These are phyloP conservation scores for Pandemis heparana DNA, from an alignment of 2,888 invertebrate genomes.

Conservation along the genomic window DNA sequence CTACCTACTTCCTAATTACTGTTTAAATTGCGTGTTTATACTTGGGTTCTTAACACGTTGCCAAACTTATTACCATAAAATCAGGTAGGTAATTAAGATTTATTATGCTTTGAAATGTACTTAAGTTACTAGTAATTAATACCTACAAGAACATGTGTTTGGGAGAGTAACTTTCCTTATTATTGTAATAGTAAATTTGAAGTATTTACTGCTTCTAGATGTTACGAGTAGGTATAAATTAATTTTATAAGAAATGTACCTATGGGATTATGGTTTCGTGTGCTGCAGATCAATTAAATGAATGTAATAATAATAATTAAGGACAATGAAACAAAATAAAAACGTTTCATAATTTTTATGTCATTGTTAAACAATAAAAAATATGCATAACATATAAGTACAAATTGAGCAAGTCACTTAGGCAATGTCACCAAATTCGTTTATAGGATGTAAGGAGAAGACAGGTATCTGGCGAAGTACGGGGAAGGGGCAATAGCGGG, in stretches of 20 bases:
- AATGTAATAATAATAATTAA: not conserved
- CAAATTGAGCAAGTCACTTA: conserved; percentile 80
- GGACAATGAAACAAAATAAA: conserved; percentile 3
- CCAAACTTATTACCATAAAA: conserved; percentile 28
- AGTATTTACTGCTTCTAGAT: not conserved
- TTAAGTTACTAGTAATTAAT: too few relatives aligned
- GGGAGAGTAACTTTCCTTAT: not conserved
- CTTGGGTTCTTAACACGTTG: conserved; percentile 6
- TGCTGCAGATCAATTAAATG: too few relatives aligned
- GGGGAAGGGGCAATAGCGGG: conserved; percentile 49
- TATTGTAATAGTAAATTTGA: not conserved
- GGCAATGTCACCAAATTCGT: conserved; percentile 78
- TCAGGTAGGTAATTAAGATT: conserved; percentile 11
- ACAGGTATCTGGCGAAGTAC: conserved; percentile 64
- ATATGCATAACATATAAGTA: conserved; percentile 27
- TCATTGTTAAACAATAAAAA: conserved; percentile 21
- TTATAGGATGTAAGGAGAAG: conserved; percentile 73
- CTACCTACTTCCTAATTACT: conserved; percentile 22
- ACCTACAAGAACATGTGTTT: not conserved
- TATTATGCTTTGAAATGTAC: not conserved
- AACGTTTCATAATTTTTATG: not conserved
- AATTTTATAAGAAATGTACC: not conserved
- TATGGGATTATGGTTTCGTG: too few relatives aligned
- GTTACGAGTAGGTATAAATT: not conserved
- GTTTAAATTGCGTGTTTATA: conserved; percentile 23